phyloP scores from a whole-genome alignment of 2,888 invertebrate genomes.

The Drosophila siamana region DNA sequence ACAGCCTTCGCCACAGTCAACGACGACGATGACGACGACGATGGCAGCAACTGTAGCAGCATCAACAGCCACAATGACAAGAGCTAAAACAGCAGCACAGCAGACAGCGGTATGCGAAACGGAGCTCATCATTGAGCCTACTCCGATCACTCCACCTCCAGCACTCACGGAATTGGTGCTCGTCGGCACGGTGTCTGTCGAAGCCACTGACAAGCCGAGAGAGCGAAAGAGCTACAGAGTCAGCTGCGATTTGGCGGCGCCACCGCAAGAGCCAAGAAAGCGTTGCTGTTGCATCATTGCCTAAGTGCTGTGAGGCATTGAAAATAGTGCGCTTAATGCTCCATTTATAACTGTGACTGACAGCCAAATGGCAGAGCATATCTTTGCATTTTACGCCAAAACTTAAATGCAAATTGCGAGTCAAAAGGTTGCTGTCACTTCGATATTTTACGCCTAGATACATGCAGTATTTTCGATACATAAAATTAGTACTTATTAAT shows the following conservation, averaged over 20 bases:
- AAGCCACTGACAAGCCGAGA: conserved; percentile 30
- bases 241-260: conserved; percentile 36
- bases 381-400: too few relatives aligned
- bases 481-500: too few relatives aligned
- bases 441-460: too few relatives aligned
- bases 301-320: neutral
- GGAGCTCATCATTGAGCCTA: conserved; percentile 31
- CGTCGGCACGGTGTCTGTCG: conserved; percentile 35
- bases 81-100: conserved; percentile 8
- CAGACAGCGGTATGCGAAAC: conserved; percentile 8
- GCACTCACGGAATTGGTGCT: conserved; percentile 30
- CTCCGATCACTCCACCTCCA: conserved; percentile 6
- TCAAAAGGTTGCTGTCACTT: neutral
- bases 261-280: conserved; percentile 20
- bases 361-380: neutral
- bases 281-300: conserved; percentile 48
- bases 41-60: neutral
- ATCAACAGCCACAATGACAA: neutral
- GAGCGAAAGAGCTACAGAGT: conserved; percentile 44
- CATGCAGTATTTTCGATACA: too few relatives aligned
- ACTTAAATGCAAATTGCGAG: neutral
- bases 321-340: neutral
- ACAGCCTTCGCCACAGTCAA: too few relatives aligned
- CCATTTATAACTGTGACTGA: neutral
- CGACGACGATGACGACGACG: neutral